Base-by-base conservation (phyloP, 1,140 invertebrate species). In the Diachasmimorpha longicaudata region DNA sequence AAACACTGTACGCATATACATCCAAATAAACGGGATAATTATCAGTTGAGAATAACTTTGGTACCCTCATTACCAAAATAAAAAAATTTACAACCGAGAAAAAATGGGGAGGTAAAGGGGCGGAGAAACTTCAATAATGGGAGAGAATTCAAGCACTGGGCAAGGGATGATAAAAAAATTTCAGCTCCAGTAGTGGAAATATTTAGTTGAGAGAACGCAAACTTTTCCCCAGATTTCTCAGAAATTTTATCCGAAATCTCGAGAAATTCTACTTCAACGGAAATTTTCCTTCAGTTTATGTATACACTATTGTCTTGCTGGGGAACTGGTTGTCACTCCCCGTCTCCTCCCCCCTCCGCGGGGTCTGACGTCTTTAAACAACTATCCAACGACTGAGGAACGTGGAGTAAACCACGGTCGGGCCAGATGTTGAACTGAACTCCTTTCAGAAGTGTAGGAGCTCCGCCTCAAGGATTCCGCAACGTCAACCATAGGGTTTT, bases 351-450 rank as follows among this genome's bases (percentile, higher is more conserved):
- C 46, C 16, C 48, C 9, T 8, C 19, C 48, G n/a, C 48, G 6
- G 5, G 13, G 39, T 11, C 39, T 42, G 1, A 9, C 19, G 48
- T 9, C n/a, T 55, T 19, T 16, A 16, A 48, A n/a, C 48, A 55
- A 55, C 4, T 55, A 55, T 55, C 48, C 48, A 55, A 19, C 13
- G 48, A 55, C 48, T 55, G 1, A n/a, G 6, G n/a, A 2, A 55
- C 48, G 48, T 55, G 8, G 14, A 63, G 52, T 31, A 58, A 72
- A 42, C 52, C 70, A 63, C 70, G 11, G 63, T 66, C 63, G 25
- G 16, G 36, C 36, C 70, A 72, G 70, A 72, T 72, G 70, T 72
- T 58, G 52, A 16, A 1, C 48, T 16, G 46, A 72, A 48, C 55
- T 23, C 14, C 70, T 72, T 55, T 63, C 10, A n/a, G 13, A 21